Base-by-base conservation (phyloP, 2,888 invertebrate genomes). In the Vanessa cardui region DNA sequence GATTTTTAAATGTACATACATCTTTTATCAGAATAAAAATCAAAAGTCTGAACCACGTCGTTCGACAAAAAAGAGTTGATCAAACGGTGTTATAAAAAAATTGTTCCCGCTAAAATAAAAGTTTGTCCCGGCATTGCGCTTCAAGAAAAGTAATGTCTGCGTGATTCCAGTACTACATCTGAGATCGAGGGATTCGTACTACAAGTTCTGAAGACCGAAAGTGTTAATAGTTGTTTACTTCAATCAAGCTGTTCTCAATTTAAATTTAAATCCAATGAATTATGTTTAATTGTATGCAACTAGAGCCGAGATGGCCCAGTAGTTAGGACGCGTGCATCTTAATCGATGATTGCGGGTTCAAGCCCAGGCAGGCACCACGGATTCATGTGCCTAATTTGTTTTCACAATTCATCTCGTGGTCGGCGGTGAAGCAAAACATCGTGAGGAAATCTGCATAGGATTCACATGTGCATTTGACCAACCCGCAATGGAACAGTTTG, bases 151-250 rank as follows among this genome's bases (percentile, higher is more conserved):
- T 54, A 54, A 54, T 15, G 16, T 26, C 52, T 52, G 16, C 52
- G 6, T 26, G 26, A 31, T 52, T 52, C 26, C 9, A 52, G 52
- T 50, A 52, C 52, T 15, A 52, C 15, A 52, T 52, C 26, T 15
- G 66, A 62, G 52, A 60, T 12, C 33, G 20, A 26, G 20, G 26
- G n/a, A 50, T 61, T 33, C 31, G 46, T 31, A 52, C 33, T 18
- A 16, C 33, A 49, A 61, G 66, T 69, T 69, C 69, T 50, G 46
- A 33, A 61, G 45, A 59, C 39, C 9, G 39, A 39, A 39, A 65
- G 59, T 46, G 65, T 65, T 65, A 65, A 65, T 65, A 60, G 59
- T 45, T 65, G 33, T 58, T 26, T 59, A 52, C 65, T 60, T 46
- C 60, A 16, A 21, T 49, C 18, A 39, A 39, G 39, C 39, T 1